Evolutionary conservation across 1,140 invertebrate species (phyloP), one percentile per base, ranked within the genome.

Genomic region (Tetraneura akinire): DNA sequence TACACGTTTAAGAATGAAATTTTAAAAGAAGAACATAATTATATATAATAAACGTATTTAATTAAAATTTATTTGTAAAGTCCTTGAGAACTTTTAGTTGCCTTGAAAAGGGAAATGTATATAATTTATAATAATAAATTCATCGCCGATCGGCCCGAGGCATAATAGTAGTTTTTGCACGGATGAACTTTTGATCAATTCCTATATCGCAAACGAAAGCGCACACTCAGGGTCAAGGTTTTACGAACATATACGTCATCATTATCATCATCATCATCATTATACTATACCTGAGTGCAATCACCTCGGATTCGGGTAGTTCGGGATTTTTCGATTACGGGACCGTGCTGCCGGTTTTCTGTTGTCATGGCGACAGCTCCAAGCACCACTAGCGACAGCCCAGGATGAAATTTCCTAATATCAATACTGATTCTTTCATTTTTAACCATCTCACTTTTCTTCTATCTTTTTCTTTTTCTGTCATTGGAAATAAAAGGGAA

Each of bases 151-250:
- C 32, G 32, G 3, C 32, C 32, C 3, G 32, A 37, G 32, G 32
- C 32, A 3, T 8, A 4, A 37, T 37, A 37, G 32, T 37, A 8
- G 60, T 66, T 66, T 66, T 37, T 18, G n/a, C 21, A 1, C 47
- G 10, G n/a, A 51, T 21, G 16, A 29, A 49, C 47, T 71, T 71
- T 29, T 26, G 66, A 68, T 68, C 13, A 68, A 68, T 68, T 68
- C 2, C 8, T 51, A 49, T n/a, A 45, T 42, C n/a, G 23, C 14
- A 51, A 16, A 26, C 47, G 16, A 29, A 51, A 51, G 29, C 68
- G 68, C 68, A 51, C 68, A 21, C 29, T 49, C 68, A 71, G 68
- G 68, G 68, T 71, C 68, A 71, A 51, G 68, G 68, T 21, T 10
- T 68, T 3, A 11, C 47, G 51, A 53, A 53, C 51, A 18, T 71